Evolutionary conservation across 2,797 vertebrate genomes (phyloP).

Genomic region (Rhodeus uyekii): DNA sequence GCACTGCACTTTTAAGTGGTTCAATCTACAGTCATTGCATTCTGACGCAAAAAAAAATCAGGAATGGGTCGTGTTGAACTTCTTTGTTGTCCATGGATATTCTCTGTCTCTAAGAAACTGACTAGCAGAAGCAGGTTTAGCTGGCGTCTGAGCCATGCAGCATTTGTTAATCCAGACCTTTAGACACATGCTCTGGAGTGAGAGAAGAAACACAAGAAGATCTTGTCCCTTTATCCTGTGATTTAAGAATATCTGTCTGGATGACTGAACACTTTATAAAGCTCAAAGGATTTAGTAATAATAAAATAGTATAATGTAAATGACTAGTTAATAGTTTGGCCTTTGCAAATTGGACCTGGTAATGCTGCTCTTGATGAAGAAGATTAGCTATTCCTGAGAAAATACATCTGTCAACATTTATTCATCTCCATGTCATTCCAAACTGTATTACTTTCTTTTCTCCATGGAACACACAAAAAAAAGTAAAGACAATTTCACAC

Average conservation of each 20-base stretch:
- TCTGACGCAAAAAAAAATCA: background rate
- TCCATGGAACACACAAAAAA: background rate
- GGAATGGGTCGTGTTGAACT: background rate
- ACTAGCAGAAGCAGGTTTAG: background rate
- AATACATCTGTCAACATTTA: background rate
- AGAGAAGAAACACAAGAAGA: background rate
- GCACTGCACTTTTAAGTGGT: background rate
- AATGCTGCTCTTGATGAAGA: background rate
- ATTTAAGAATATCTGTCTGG: background rate
- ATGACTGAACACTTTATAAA: background rate
- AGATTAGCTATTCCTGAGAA: background rate
- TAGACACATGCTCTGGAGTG: background rate
- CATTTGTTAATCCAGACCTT: slow-evolving; percentile 2
- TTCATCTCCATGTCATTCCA: background rate
- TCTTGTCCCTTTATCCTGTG: background rate
- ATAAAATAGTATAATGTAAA: too few species aligned
- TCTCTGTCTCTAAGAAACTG: slow-evolving; percentile 7
- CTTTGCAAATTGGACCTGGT: background rate
- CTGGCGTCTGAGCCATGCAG: background rate
- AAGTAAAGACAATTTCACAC: background rate
- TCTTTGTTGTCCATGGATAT: slow-evolving; percentile 22
- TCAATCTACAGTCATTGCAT: background rate
- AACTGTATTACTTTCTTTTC: background rate
- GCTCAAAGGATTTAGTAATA: too few species aligned
- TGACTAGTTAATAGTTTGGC: background rate